phyloP scores from a whole-genome alignment of 1,140 invertebrate genomes.

The Potamilus streckersoni region DNA sequence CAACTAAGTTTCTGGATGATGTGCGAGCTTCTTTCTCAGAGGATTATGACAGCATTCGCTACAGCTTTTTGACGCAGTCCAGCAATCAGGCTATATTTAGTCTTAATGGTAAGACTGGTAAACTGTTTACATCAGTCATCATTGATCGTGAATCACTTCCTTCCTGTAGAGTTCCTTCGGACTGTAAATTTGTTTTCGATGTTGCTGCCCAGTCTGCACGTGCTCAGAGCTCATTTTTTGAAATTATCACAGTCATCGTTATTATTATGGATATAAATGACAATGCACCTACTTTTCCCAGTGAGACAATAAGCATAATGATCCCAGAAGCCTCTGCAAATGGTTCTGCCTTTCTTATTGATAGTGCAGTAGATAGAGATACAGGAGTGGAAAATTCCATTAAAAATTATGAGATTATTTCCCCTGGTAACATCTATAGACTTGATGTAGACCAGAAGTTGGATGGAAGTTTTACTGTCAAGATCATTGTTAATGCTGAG shows the following conservation, averaged over 20 bases:
- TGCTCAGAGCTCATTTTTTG: constrained; percentile 37
- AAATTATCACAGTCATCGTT: constrained; percentile 52
- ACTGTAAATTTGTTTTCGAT: constrained; percentile 47
- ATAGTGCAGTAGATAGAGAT: constrained; percentile 53
- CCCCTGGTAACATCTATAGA: constrained; percentile 44
- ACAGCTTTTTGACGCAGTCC: constrained; percentile 23
- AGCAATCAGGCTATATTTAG: constrained; percentile 21
- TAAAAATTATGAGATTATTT: constrained; percentile 49
- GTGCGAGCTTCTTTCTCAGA: constrained; percentile 3
- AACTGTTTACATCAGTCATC: constrained; percentile 46
- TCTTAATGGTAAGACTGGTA: constrained; percentile 40
- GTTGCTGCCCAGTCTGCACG: constrained; percentile 46
- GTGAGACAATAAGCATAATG: constrained; percentile 36
- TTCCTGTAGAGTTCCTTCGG: constrained; percentile 28
- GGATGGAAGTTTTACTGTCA: constrained; percentile 50
- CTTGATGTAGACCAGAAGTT: constrained; percentile 48
- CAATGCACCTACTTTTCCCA: constrained; percentile 85
- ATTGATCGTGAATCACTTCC: constrained; percentile 56
- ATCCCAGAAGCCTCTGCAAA: constrained; percentile 66
- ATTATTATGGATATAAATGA: constrained; percentile 87
- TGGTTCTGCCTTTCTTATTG: constrained; percentile 77
- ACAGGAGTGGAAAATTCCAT: constrained; percentile 73
- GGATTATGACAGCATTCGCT: constrained; percentile 13
- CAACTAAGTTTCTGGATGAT: constrained; percentile 15
- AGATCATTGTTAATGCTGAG: constrained; percentile 43